These are phyloP conservation scores for Microctenopoma lineatum DNA, from an alignment of 2,797 vertebrate species.

Conservation along the genomic window DNA sequence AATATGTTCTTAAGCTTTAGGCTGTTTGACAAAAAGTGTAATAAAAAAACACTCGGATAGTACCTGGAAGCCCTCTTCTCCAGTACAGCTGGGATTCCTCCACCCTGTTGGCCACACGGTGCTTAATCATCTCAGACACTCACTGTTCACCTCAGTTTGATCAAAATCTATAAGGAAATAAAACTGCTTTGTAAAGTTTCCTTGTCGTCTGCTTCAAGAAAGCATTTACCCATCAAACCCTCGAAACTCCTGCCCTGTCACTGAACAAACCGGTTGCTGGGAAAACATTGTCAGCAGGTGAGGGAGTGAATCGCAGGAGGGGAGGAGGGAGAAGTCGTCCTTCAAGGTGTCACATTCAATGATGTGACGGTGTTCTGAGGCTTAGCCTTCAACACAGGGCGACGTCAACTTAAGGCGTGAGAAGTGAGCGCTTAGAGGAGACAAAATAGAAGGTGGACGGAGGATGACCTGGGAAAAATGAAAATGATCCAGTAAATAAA, in stretches of 20 bases:
- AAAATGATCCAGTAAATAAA: slow-evolving; percentile 29
- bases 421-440: slow-evolving; percentile 12
- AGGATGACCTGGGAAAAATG: slow-evolving; percentile 27
- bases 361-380: slow-evolving; percentile 28
- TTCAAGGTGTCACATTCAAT: slow-evolving; percentile 30
- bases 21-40: not conserved
- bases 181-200: slow-evolving; percentile 2
- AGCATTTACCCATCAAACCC: slow-evolving; percentile 37
- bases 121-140: slow-evolving; percentile 43
- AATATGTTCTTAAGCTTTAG: too few relatives aligned
- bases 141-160: not conserved
- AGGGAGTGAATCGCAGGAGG: slow-evolving; percentile 8
- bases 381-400: slow-evolving; percentile 34
- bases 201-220: slow-evolving; percentile 11
- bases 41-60: not conserved
- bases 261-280: slow-evolving; percentile 76
- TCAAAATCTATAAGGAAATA: slow-evolving; percentile 3
- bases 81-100: slow-evolving; percentile 10
- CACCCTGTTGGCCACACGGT: not conserved
- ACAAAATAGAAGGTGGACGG: not conserved
- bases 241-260: slow-evolving; percentile 15
- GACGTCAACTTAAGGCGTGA: slow-evolving; percentile 24
- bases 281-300: slow-evolving; percentile 57
- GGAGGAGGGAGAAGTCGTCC: slow-evolving; percentile 34
- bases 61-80: slow-evolving; percentile 66